phyloP scores from a whole-genome alignment of 2,888 invertebrate species.

The Chironomus tentans region DNA sequence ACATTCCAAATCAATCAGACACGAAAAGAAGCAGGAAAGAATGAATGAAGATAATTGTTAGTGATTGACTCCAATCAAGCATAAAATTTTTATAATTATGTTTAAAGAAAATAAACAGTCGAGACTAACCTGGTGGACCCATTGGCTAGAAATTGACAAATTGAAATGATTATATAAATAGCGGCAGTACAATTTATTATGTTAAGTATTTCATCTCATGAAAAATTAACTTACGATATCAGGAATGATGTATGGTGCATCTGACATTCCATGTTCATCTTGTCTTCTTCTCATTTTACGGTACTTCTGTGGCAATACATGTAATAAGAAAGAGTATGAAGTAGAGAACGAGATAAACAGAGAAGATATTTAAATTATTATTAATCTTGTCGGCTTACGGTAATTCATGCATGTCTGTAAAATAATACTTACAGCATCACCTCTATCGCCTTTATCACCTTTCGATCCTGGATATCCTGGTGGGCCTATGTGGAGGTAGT shows the following conservation, averaged over 20 bases:
- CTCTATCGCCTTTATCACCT: slow-evolving; percentile 87
- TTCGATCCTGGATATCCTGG: slow-evolving; percentile 82
- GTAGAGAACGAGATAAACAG: slow-evolving; percentile 20
- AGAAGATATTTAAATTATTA: slow-evolving; percentile 27
- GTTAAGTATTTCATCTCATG: not conserved
- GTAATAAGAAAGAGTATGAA: too few relatives aligned
- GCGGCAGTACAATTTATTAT: not conserved
- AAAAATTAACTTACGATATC: slow-evolving; percentile 11
- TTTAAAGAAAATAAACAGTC: not conserved
- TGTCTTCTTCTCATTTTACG: slow-evolving; percentile 43
- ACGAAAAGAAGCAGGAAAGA: not conserved
- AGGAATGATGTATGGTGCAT: slow-evolving; percentile 35
- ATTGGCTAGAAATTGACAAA: slow-evolving; percentile 42
- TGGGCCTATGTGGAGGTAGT: slow-evolving; percentile 44
- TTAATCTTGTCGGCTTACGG: not conserved
- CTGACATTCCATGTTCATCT: slow-evolving; percentile 41
- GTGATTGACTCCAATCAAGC: not conserved
- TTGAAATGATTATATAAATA: not conserved
- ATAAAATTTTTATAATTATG: not conserved
- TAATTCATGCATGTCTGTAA: not conserved
- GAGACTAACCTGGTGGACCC: slow-evolving; percentile 60
- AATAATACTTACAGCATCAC: slow-evolving; percentile 70
- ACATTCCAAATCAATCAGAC: not conserved
- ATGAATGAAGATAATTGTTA: not conserved
- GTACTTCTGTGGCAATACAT: slow-evolving; percentile 35